A percentile compares a stretch with the other conserved stretches of the same genome.
Conservation (phyloP, 2,113 vertebrate genomes). For the Oostethus manadensis region DNA sequence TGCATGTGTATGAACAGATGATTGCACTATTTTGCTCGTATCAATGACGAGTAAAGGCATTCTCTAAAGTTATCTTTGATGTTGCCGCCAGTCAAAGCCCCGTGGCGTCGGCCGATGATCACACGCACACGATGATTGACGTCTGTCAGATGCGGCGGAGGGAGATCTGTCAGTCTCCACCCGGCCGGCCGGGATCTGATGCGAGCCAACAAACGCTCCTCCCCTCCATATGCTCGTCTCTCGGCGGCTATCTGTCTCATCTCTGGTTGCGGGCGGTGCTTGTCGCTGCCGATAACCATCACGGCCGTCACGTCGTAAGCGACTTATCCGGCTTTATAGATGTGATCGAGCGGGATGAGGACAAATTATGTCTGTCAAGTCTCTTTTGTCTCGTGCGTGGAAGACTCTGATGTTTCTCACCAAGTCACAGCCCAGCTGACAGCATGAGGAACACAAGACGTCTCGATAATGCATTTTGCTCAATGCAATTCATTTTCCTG, state of each 20-base stretch:
- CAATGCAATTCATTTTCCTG: background rate
- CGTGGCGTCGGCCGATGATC: background rate
- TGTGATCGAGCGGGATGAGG: conserved; percentile 37
- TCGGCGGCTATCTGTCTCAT: conserved; percentile 48
- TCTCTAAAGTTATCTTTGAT: too few species aligned
- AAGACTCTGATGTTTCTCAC: background rate
- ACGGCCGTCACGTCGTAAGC: conserved; percentile 35
- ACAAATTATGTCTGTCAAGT: conserved; percentile 43
- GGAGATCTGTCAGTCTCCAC: background rate
- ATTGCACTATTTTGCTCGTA: too few species aligned
- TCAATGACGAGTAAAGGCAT: too few species aligned
- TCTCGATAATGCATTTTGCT: too few species aligned
- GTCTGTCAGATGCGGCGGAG: background rate
- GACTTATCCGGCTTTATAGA: conserved; percentile 26
- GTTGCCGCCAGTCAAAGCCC: background rate
- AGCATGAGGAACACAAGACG: too few species aligned
- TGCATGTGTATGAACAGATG: too few species aligned
- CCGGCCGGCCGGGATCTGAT: background rate
- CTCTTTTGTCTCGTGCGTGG: conserved; percentile 9
- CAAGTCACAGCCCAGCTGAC: too few species aligned
- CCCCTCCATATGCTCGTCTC: conserved; percentile 10
- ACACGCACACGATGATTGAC: background rate
- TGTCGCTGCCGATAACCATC: conserved; percentile 49
- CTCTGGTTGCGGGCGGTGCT: conserved; percentile 24
- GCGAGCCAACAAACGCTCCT: background rate